phyloP scores from a whole-genome alignment of 1,140 invertebrate species.

The Pachypeltis micranthus region DNA sequence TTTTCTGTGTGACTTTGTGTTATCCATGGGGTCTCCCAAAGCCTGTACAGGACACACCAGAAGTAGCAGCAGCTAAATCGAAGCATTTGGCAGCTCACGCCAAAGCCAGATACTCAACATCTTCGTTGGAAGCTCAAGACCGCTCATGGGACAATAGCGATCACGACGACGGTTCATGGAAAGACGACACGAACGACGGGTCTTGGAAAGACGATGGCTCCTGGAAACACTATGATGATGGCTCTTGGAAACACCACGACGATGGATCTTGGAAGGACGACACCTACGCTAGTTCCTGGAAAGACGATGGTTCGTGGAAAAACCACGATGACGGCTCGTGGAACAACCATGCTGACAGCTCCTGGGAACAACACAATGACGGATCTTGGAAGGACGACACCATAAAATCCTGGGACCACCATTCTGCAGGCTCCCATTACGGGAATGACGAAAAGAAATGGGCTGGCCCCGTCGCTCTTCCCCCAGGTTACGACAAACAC shows the following conservation, averaged over 20 bases:
- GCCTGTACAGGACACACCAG: slow-evolving; percentile 21
- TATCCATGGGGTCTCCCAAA: slow-evolving; percentile 29
- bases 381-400: slow-evolving; percentile 22
- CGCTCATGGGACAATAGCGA: neutral
- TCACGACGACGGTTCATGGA: neutral
- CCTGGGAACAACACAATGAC: too few species aligned
- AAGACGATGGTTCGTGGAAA: too few species aligned
- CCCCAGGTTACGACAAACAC: slow-evolving; percentile 36
- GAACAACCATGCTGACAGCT: too few species aligned
- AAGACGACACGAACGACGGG: neutral
- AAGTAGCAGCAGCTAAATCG: slow-evolving; percentile 24
- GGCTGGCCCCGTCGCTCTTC: slow-evolving; percentile 36
- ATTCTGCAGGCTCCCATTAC: too few species aligned
- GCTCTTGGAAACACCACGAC: slow-evolving; percentile 5
- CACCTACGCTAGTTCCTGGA: too few species aligned
- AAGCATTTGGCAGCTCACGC: slow-evolving; percentile 21
- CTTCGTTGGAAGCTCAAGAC: neutral
- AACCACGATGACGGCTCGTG: too few species aligned
- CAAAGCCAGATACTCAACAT: slow-evolving; percentile 25
- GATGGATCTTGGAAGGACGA: too few species aligned
- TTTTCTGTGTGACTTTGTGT: slow-evolving; percentile 23
- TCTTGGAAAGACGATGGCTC: slow-evolving; percentile 9
- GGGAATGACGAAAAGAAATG: slow-evolving; percentile 34
- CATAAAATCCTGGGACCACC: too few species aligned
- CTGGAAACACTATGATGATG: slow-evolving; percentile 4